Conservation (phyloP, 2,113 vertebrate genomes). For the Chiloscyllium plagiosum region DNA sequence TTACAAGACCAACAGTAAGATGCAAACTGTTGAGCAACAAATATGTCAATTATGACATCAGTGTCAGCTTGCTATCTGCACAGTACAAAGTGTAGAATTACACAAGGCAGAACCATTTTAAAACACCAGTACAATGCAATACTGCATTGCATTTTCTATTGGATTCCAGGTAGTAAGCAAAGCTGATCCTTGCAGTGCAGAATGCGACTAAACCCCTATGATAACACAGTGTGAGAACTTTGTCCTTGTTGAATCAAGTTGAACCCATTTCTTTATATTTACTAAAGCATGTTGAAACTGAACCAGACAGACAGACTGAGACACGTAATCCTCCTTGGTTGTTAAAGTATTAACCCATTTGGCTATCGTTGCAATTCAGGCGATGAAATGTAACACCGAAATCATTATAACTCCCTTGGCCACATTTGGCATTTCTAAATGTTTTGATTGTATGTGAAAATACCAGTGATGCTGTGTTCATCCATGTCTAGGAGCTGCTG, state of each 20-base stretch:
- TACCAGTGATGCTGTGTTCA: background rate
- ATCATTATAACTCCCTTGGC: background rate
- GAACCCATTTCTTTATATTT: background rate
- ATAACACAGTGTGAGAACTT: background rate
- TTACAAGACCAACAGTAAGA: background rate
- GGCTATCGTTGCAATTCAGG: background rate
- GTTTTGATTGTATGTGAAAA: background rate
- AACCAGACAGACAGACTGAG: background rate
- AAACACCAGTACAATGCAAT: background rate
- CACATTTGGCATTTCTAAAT: no score
- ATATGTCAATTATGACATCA: background rate
- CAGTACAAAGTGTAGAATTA: background rate
- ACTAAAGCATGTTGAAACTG: background rate
- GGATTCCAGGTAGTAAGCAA: background rate
- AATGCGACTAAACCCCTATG: background rate
- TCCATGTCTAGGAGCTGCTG: background rate
- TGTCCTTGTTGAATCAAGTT: background rate
- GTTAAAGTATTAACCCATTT: background rate
- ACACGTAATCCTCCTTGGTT: background rate
- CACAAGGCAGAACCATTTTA: background rate
- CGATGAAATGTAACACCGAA: background rate
- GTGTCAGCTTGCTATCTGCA: background rate
- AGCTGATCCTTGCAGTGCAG: background rate
- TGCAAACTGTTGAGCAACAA: background rate
- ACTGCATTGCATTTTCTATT: background rate